Conservation (phyloP, 2,888 invertebrate species). For the Graphium colonna region DNA sequence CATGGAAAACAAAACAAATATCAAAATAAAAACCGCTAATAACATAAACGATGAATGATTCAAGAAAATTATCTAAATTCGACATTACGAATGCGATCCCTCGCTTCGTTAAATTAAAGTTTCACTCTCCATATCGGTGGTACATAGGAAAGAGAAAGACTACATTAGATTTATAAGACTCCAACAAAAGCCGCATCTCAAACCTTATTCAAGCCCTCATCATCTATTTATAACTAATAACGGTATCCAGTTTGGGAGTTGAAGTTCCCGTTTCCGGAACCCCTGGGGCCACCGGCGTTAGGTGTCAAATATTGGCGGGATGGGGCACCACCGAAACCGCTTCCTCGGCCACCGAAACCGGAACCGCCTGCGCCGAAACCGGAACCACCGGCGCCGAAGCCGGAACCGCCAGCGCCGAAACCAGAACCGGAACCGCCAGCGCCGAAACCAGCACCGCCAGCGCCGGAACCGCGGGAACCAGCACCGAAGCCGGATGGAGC, state of each 20-base stretch:
- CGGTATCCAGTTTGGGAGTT: constrained; percentile 69
- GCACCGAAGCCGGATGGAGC: constrained; percentile 37
- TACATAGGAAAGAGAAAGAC: constrained; percentile 8
- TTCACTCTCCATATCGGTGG: constrained; percentile 16
- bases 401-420: constrained; percentile 24
- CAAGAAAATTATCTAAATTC: neutral
- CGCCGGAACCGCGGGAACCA: constrained; percentile 31
- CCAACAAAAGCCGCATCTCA: constrained; percentile 11
- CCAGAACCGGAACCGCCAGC: constrained; percentile 26
- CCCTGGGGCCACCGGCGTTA: constrained; percentile 58
- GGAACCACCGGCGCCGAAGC: constrained; percentile 21
- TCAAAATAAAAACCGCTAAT: neutral
- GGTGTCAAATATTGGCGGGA: constrained; percentile 71
- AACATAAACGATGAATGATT: neutral
- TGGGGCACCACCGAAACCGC: constrained; percentile 46
- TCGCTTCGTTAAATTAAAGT: neutral
- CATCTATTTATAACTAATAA: constrained; percentile 45
- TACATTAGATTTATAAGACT: constrained; percentile 4
- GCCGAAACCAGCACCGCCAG: constrained; percentile 27
- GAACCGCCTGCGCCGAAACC: constrained; percentile 31
- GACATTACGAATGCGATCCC: neutral
- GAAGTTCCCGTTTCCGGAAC: constrained; percentile 67
- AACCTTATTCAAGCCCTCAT: constrained; percentile 18
- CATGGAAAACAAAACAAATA: neutral
- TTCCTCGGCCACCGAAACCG: constrained; percentile 26